Evolutionary conservation across 1,140 invertebrate genomes (phyloP).

Genomic region (Lordiphosa mommai): DNA sequence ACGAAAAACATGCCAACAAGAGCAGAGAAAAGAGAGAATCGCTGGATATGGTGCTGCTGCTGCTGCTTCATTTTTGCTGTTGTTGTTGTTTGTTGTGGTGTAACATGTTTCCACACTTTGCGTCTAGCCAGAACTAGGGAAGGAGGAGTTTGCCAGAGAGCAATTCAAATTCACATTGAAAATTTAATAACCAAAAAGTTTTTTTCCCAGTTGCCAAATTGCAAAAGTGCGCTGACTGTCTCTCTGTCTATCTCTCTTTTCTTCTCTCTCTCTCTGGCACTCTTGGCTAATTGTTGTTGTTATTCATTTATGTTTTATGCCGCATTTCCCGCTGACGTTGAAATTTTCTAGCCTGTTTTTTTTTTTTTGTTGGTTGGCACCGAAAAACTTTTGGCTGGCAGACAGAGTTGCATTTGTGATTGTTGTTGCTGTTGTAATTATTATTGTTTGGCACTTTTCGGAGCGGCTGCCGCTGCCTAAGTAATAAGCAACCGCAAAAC

Average conservation of each 20-base stretch:
- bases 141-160: slow-evolving; percentile 39
- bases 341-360: background rate
- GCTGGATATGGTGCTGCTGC: background rate
- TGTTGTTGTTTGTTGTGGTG: slow-evolving; percentile 21
- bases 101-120: slow-evolving; percentile 70
- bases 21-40: background rate
- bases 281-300: slow-evolving; percentile 55
- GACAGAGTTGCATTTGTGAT: slow-evolving; percentile 35
- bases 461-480: slow-evolving; percentile 21
- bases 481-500: slow-evolving; percentile 59
- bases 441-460: slow-evolving; percentile 64
- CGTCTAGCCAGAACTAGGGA: slow-evolving; percentile 42
- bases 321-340: slow-evolving; percentile 32
- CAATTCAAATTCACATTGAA: slow-evolving; percentile 68
- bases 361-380: slow-evolving; percentile 23
- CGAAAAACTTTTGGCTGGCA: slow-evolving; percentile 57
- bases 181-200: slow-evolving; percentile 74
- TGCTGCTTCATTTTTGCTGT: background rate
- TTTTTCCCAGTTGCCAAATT: slow-evolving; percentile 36
- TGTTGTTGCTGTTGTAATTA: slow-evolving; percentile 64
- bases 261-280: slow-evolving; percentile 1
- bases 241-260: background rate
- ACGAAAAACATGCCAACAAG: slow-evolving; percentile 41
- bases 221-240: slow-evolving; percentile 49
- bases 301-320: slow-evolving; percentile 75